phyloP scores from a whole-genome alignment of 2,888 invertebrate genomes.

The Microdon myrmicae region DNA sequence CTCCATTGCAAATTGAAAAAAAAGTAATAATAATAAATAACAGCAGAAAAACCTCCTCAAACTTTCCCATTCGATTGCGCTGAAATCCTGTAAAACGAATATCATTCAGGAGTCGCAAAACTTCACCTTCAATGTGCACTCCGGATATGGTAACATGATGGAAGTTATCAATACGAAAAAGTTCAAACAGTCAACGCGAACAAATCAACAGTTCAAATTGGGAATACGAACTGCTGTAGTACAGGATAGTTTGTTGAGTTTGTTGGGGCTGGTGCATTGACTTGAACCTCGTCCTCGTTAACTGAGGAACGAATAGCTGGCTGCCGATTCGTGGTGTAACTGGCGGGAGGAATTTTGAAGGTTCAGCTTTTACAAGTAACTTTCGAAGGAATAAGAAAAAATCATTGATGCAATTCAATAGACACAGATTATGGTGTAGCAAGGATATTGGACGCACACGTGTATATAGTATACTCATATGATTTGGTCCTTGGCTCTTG shows the following conservation, averaged over 20 bases:
- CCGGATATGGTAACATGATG: slow-evolving; percentile 16
- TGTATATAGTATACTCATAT: too few relatives aligned
- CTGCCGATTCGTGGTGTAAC: too few relatives aligned
- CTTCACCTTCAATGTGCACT: slow-evolving; percentile 23
- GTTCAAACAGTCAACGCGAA: slow-evolving; percentile 49
- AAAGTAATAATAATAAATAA: too few relatives aligned
- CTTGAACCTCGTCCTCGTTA: too few relatives aligned
- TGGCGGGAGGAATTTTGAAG: slow-evolving; percentile 34
- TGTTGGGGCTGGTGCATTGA: too few relatives aligned
- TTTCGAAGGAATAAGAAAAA: slow-evolving; percentile 25
- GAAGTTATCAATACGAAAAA: slow-evolving; percentile 29
- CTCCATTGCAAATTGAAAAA: too few relatives aligned
- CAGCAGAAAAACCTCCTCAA: slow-evolving; percentile 25
- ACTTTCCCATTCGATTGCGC: slow-evolving; percentile 34
- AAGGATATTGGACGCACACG: too few relatives aligned
- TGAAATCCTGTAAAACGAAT: slow-evolving; percentile 40
- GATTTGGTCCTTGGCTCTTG: too few relatives aligned
- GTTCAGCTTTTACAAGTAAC: slow-evolving; percentile 40
- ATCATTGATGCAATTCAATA: slow-evolving; percentile 44
- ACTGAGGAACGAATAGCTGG: too few relatives aligned
- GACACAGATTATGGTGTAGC: too few relatives aligned
- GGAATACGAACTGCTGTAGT: slow-evolving; percentile 22
- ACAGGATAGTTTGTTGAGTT: too few relatives aligned
- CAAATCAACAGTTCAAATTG: slow-evolving; percentile 51
- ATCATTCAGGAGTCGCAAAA: slow-evolving; percentile 35